A percentile compares a stretch with the other conserved stretches of the same genome.
Conservation (phyloP, 2,797 vertebrate species). For the Karalla daura region DNA sequence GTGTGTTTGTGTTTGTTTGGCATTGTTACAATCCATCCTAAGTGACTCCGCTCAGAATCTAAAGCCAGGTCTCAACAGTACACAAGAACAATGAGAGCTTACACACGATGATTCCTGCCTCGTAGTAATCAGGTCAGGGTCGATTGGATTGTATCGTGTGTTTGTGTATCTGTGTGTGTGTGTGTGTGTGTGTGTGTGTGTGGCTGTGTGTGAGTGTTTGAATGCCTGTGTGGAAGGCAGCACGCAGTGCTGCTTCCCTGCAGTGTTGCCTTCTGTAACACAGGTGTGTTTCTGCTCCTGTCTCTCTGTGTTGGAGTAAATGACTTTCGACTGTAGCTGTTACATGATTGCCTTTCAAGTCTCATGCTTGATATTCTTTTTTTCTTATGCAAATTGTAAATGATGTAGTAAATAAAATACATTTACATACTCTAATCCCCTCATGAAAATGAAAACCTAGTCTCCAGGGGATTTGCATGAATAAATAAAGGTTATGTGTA, state of each 20-base stretch:
- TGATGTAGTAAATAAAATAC: background rate
- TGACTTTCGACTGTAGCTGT: background rate
- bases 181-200: constrained; percentile 5
- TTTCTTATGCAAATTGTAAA: constrained; percentile 3
- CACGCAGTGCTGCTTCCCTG: constrained; percentile 52
- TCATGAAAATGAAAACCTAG: constrained; percentile 23
- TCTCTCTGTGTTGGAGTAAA: constrained; percentile 8
- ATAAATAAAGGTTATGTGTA: constrained; percentile 22
- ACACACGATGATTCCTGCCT: constrained; percentile 51
- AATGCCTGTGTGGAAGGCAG: constrained; percentile 32
- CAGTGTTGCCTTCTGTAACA: constrained; percentile 67
- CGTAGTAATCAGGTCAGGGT: constrained; percentile 72
- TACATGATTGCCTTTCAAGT: background rate
- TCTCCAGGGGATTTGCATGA: constrained; percentile 4
- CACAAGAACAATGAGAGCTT: constrained; percentile 54
- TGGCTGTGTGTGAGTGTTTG: background rate
- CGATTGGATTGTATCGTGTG: constrained; percentile 53
- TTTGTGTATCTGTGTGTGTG: constrained; percentile 1
- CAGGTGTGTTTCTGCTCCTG: constrained; percentile 43
- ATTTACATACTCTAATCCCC: background rate
- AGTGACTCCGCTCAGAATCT: constrained; percentile 34
- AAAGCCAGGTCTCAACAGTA: constrained; percentile 33
- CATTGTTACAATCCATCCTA: constrained; percentile 24
- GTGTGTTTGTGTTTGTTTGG: constrained; percentile 6
- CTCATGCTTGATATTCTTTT: too few species aligned